Percentiles rank a stretch among this genome's conserved stretches.
phyloP scores from a whole-genome alignment of 2,113 vertebrate genomes.

The Pycnonotus jocosus region DNA sequence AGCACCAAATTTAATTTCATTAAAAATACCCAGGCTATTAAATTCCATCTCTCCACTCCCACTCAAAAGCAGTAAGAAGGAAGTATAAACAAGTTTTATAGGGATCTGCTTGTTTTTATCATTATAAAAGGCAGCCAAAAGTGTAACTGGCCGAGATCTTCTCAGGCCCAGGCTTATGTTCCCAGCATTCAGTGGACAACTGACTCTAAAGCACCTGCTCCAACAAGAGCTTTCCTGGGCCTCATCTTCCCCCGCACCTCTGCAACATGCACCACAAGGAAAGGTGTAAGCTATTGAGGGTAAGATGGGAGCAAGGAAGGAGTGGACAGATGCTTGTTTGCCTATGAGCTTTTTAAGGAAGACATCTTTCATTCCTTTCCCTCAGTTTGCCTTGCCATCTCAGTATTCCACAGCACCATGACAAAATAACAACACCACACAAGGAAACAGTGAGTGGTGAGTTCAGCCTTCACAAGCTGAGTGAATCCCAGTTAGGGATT shows the following conservation, averaged over 20 bases:
- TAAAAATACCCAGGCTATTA: not conserved
- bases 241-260: not conserved
- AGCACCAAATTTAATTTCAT: not conserved
- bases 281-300: not conserved
- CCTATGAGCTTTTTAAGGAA: not conserved
- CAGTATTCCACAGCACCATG: not conserved
- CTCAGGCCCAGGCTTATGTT: not conserved
- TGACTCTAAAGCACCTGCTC: not conserved
- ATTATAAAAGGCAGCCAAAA: not conserved
- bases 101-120: not conserved
- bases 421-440: not conserved
- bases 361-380: not conserved
- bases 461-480: not conserved
- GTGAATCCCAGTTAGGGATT: not conserved
- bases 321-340: not conserved
- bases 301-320: not conserved
- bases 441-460: rapidly evolving
- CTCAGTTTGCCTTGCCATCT: not conserved
- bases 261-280: rapidly evolving
- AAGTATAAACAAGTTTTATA: not conserved
- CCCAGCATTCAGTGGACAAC: not conserved
- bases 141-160: not conserved
- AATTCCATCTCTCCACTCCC: not conserved
- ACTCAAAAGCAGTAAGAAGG: not conserved
- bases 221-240: not conserved